Base-by-base conservation (phyloP, 2,797 vertebrate species). In the Halcyon badia region DNA sequence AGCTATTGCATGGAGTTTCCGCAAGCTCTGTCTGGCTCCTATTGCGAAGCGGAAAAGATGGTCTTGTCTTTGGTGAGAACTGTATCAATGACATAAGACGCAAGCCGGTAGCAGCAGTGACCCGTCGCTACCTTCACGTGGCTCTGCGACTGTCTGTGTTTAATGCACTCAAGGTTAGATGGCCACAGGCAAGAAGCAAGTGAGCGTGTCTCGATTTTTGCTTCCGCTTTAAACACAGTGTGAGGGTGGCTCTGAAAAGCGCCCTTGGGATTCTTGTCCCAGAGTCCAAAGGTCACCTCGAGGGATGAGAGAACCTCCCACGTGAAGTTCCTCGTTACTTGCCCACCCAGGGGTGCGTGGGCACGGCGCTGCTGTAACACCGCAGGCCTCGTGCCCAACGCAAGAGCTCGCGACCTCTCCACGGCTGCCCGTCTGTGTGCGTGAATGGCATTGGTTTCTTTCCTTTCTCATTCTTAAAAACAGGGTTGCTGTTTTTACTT, bases 21-120 rank as follows among this genome's bases (percentile, higher is more conserved):
- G 4, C 58, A 41, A 86, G 92, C 77, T 88, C 75, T 54, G 82
- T 21, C 52, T 33, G 83, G 88, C 94, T 89, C 86, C 96, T 94
- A 86, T 71, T 83, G 95, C 89, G 24, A 73, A 92, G 92, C 42
- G 8, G 87, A 95, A 41, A 64, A 87, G 92, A 72, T 28, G 69
- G 48, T 62, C 93, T 70, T 44, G 62, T 98, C 98, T 98, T 98
- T 98, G 98, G 98, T 98, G 98, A 98, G 95, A 88, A 85, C 20
- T 21, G 57, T 78, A 51, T 75, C 73, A 1, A 14, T 46, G 87
- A 70, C 1, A 5, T 61, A 41, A 58, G 31, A 51, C 30, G 1
- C 25, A 24, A 79, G 71, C 70, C 39, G 6, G 41, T 17, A 19
- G 46, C 8, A 2, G 56, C 80, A 65, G 87, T n/a, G 85, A 28